Evolutionary conservation across 2,113 vertebrate genomes (phyloP), one percentile per base, ranked within the genome.

Genomic region (Leptobrachium leishanense): DNA sequence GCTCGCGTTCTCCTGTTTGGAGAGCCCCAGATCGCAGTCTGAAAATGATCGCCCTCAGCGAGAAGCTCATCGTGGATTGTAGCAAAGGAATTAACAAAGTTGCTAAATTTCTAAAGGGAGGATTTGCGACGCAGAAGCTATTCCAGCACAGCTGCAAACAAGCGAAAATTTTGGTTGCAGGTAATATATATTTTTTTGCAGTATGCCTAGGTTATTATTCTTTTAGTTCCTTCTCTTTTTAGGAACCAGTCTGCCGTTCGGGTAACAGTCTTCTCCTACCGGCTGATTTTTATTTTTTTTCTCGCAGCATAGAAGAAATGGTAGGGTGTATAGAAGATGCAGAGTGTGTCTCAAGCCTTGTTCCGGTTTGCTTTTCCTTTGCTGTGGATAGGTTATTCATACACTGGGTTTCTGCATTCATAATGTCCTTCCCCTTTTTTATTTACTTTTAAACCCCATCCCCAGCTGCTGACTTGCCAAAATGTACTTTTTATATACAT

Each of bases 61-160:
- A 87, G 84, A 89, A 87, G 59, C 8, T 83, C 39, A 65, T 86
- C 2, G 31, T 78, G 82, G 82, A 83, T 83, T 88, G 65, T 83
- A 86, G 57, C 76, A 84, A 84, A 86, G 59, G 82, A 41, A 83
- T 89, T 73, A 82, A 43, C 81, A 84, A 86, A 84, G 75, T 83
- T 69, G 70, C 66, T 65, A 82, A 82, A 72, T 82, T 87, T 78
- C 77, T 84, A 53, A 84, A 82, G 73, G 83, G 11, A 75, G 68
- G 80, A 76, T 80, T 85, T 83, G 39, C 65, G 67, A 84, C 73
- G 77, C 64, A 84, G 78, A 76, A 76, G 2, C 6, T 82, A 2
- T 74, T 85, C 7, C 66, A 82, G 20, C 12, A n/a, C 41, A 4
- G 64, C 76, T 87, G 79, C 80, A 79, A 85, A 65, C 53, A 82